Base-by-base conservation (phyloP, 2,888 invertebrate species). In the Euproctis similis region DNA sequence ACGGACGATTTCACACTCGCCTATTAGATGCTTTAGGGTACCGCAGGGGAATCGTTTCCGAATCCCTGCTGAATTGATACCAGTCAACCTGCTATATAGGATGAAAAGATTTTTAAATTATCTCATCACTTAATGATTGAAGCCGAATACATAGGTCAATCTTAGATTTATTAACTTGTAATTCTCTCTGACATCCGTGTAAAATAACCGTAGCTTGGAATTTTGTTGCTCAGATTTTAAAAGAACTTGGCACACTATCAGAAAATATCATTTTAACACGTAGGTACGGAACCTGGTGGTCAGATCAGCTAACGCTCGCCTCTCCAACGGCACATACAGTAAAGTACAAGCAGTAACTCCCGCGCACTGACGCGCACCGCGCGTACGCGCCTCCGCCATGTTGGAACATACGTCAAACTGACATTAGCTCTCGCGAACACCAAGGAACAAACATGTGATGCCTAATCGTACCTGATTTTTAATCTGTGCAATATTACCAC, bases 1-100 rank as follows among this genome's bases (percentile, higher is more conserved):
- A 32, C 31, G 36, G 60, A 51, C 63, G 74, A 80, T 80, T 80
- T 80, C 80, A 78, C 78, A 76, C 76, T 53, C 46, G 37, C 46
- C 59, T 66, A 65, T 70, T 66, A 65, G 65, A 65, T 55, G 54
- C 49, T 35, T 40, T 42, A 29, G 36, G 23, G 36, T 3, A 21
- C 16, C 25, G 14, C 14, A 14, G 6, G 14, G 14, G 14, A 14
- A 14, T 14, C 4, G 7, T 3, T 11, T 11, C 11, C 4, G 14
- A n/a, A n/a, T n/a, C n/a, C n/a, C n/a, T n/a, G n/a, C n/a, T n/a
- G n/a, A n/a, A n/a, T n/a, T n/a, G n/a, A n/a, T n/a, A n/a, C n/a
- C n/a, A n/a, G n/a, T n/a, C n/a, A n/a, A n/a, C n/a, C n/a, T n/a
- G n/a, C n/a, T n/a, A n/a, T n/a, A n/a, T n/a, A n/a, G n/a, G n/a